Base-by-base conservation (phyloP, 2,888 invertebrate genomes). In the Athetis lepigone region DNA sequence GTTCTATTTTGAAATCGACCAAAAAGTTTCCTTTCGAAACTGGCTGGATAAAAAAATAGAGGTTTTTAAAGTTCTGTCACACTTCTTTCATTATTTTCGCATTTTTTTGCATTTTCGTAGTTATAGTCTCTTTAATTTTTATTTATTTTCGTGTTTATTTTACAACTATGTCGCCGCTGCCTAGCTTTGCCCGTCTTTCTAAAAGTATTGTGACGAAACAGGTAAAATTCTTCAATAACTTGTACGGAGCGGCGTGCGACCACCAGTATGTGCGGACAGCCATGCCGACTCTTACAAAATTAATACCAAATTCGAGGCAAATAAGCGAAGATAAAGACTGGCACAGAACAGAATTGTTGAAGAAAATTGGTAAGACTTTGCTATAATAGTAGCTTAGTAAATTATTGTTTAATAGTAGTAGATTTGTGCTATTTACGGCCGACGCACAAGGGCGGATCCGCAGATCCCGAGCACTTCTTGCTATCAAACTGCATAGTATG, bases 231-330 rank as follows among this genome's bases (percentile, higher is more conserved):
- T 5, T 67, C 29, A 36, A 43, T 2, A 50, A 59, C 5, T 6
- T 75, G 0, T 57, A 67, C 13, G 55, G 46, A 1, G 55, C 58
- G 0, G 33, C 59, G 0, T 71, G 59, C 8, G 76, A 75, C 6
- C 16, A 60, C 2, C 76, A 71, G 8, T 58, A 45, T 1, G 0
- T 43, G 6, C 5, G 40, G 7, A 55, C 64, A 2, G 47, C 51
- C 1, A 49, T 42, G 46, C 68, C 64, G 0, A 18, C 29, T 3
- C 9, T 18, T 6, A 1, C 27, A 1, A 52, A 51, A 7, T 21
- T n/a, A 2, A n/a, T 33, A 1, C 9, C 21, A 39, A 47, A 23
- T 0, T 8, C 13, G 0, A 5, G n/a, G 7, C 23, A 3, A 8
- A n/a, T 49, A 0, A 50, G 40, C 9, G 33, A 50, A 0, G 54